Conservation (phyloP, 2,888 invertebrate genomes). For the Chorisops tibialis region DNA sequence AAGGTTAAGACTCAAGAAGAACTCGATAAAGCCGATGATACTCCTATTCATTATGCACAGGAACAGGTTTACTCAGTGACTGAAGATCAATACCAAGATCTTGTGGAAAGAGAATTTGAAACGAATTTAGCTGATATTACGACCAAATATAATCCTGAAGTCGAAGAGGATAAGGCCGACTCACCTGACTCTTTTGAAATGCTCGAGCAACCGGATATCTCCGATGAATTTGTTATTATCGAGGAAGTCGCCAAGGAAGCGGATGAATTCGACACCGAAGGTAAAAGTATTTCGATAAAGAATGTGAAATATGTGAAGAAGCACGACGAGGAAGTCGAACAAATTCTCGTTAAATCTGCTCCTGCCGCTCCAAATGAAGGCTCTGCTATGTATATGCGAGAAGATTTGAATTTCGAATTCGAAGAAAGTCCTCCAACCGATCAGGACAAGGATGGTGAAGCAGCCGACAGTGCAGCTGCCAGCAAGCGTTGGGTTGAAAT, state of each 20-base stretch:
- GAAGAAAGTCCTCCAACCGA: constrained; percentile 63
- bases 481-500: constrained; percentile 87
- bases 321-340: constrained; percentile 69
- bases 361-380: constrained; percentile 62
- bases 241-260: constrained; percentile 87
- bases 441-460: constrained; percentile 54
- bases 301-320: constrained; percentile 57
- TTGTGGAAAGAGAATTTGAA: constrained; percentile 51
- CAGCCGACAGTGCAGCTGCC: constrained; percentile 68
- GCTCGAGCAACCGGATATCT: constrained; percentile 80
- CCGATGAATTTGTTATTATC: constrained; percentile 83
- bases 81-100: constrained; percentile 51
- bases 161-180: constrained; percentile 58
- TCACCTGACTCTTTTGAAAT: constrained; percentile 87
- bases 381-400: constrained; percentile 57
- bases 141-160: constrained; percentile 59
- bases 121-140: constrained; percentile 62
- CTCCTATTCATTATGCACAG: constrained; percentile 41
- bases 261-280: constrained; percentile 76
- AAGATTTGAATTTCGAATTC: constrained; percentile 64
- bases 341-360: constrained; percentile 66
- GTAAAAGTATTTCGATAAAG: constrained; percentile 72
- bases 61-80: constrained; percentile 39
- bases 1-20: constrained; percentile 49
- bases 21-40: constrained; percentile 44